Base-by-base conservation (phyloP, 2,888 invertebrate species). In the Ophioninae sp. region DNA sequence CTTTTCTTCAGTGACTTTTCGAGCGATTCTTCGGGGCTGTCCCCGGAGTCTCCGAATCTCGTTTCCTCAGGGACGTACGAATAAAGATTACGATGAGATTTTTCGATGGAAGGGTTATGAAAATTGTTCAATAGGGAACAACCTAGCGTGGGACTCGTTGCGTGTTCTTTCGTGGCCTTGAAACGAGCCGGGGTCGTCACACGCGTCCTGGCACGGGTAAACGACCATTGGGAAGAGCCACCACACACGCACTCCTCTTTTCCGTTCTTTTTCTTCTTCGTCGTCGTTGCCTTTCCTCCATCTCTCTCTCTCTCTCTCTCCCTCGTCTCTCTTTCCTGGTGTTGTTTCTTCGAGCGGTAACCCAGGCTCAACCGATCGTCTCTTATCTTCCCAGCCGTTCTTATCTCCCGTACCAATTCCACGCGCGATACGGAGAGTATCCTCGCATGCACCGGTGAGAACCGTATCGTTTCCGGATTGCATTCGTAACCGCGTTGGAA, bases 101-200 rank as follows among this genome's bases (percentile, higher is more conserved):
- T 30, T 30, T 30, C 30, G 30, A 50, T 50, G 17, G 30, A 56
- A 74, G 68, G 7, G 37, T 13, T 56, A 13, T 30, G 21, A 23
- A 73, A 79, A 67, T 67, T 44, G 88, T 89, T 88, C 90, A 90
- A 89, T 88, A 88, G 89, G 88, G 89, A 89, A 86, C 87, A 87
- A 87, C 87, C 30, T 86, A 86, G 85, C 87, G 88, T 64, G 74
- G 88, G 7, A 87, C 88, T 88, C 88, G 88, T 87, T 89, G 90
- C 90, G 90, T 90, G 89, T 89, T 21, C 89, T 88, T 88, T 86
- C 88, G 90, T 91, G 92, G 90, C 92, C 92, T 93, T 93, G 92
- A 91, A 90, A 88, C 91, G 90, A 91, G 91, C 20, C 92, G 91
- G 92, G 92, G 92, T 93, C 92, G 92, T 92, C 92, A 92, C 90